Evolutionary conservation across 2,888 invertebrate genomes (phyloP).

Genomic region (Tanaodytes sp.): DNA sequence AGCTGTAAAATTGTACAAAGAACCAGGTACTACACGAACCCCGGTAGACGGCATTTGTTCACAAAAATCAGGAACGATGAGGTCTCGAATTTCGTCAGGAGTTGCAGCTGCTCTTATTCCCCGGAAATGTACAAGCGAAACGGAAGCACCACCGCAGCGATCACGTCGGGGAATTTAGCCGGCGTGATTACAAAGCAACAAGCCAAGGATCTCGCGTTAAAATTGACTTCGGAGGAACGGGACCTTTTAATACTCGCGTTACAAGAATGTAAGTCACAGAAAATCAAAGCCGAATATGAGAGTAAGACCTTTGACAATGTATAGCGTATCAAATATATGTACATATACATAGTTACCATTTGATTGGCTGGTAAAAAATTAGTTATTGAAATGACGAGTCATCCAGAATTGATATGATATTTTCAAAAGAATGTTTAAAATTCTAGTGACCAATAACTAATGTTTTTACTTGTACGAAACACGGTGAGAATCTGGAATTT

Average conservation of each 20-base stretch:
- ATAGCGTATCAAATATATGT: too few species aligned
- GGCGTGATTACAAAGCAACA: slow-evolving; percentile 78
- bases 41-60: slow-evolving; percentile 10
- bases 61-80: background rate
- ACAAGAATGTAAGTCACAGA: slow-evolving; percentile 83
- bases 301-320: slow-evolving; percentile 75
- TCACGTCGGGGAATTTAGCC: slow-evolving; percentile 44
- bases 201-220: slow-evolving; percentile 82
- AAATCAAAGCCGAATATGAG: slow-evolving; percentile 84
- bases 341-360: too few species aligned
- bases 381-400: too few species aligned
- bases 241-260: slow-evolving; percentile 80
- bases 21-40: slow-evolving; percentile 1
- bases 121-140: slow-evolving; percentile 28
- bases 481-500: too few species aligned
- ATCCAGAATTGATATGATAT: background rate
- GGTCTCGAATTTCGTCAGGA: background rate
- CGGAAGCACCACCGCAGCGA: slow-evolving; percentile 57
- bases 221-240: slow-evolving; percentile 83
- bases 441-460: background rate
- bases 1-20: slow-evolving; percentile 21
- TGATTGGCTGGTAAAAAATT: too few species aligned
- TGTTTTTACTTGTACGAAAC: too few species aligned
- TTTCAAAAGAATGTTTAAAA: background rate
- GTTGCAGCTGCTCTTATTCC: background rate